These are phyloP conservation scores for Chroicocephalus ridibundus DNA, from an alignment of 2,113 vertebrate species.

Conservation along the genomic window DNA sequence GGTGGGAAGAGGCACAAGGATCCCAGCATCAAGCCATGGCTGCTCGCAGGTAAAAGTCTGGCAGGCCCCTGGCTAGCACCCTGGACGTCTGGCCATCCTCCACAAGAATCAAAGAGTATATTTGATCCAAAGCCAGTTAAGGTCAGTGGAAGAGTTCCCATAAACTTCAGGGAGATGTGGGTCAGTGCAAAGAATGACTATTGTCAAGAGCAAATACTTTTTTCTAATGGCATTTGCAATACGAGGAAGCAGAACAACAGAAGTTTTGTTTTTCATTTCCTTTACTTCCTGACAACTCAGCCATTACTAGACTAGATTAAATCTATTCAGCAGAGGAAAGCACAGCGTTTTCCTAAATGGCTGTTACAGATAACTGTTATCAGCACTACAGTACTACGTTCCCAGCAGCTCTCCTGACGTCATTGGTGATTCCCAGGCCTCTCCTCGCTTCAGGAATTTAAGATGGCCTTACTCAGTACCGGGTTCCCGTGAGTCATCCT, in stretches of 20 bases:
- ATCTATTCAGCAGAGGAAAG: not conserved
- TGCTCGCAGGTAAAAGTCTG: not conserved
- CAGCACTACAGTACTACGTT: not conserved
- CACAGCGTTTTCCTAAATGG: not conserved
- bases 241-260: not conserved
- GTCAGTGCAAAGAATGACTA: constrained; percentile 18
- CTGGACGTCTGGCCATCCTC: not conserved
- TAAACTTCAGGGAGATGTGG: not conserved
- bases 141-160: not conserved
- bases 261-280: constrained; percentile 44
- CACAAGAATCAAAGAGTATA: fast-evolving
- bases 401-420: not conserved
- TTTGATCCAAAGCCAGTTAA: not conserved
- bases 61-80: not conserved
- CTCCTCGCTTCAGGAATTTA: not conserved
- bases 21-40: not conserved
- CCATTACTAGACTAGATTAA: not conserved
- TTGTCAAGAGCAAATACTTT: constrained; percentile 25
- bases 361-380: constrained; percentile 13
- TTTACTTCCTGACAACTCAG: constrained; percentile 22
- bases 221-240: not conserved
- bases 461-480: not conserved
- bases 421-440: not conserved
- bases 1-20: not conserved
- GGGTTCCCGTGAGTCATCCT: not conserved